Conservation (phyloP, 2,888 invertebrate genomes). For the Thymelicus sylvestris region DNA sequence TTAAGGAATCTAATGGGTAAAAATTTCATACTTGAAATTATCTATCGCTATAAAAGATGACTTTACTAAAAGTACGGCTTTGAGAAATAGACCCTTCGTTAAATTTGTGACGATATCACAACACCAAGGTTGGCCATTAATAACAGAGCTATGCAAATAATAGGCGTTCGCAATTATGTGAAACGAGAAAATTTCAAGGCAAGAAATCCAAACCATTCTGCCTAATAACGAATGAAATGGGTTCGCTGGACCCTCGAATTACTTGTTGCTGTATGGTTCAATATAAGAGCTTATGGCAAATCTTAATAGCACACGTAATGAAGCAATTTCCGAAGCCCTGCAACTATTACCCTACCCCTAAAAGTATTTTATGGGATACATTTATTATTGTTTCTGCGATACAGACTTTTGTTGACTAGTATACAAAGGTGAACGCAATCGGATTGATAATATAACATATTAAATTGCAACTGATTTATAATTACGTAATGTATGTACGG, state of each 20-base stretch:
- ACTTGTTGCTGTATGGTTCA: conserved; percentile 50
- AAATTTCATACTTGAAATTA: neutral
- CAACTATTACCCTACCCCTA: too few relatives aligned
- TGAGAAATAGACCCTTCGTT: neutral
- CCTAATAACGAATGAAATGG: conserved; percentile 82
- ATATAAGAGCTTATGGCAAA: conserved; percentile 45
- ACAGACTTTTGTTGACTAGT: too few relatives aligned
- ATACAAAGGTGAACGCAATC: too few relatives aligned
- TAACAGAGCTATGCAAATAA: conserved; percentile 7
- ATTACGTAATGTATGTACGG: too few relatives aligned
- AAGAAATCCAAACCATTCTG: conserved; percentile 78
- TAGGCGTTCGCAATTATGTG: conserved; percentile 62
- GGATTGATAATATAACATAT: too few relatives aligned
- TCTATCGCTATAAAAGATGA: neutral
- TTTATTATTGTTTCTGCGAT: too few relatives aligned
- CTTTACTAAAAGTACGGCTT: neutral
- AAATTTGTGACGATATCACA: conserved; percentile 22
- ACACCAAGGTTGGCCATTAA: conserved; percentile 3
- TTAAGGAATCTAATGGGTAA: neutral
- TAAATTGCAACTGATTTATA: too few relatives aligned
- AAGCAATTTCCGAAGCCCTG: neutral
- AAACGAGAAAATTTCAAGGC: conserved; percentile 80
- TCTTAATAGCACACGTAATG: neutral
- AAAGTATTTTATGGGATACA: too few relatives aligned
- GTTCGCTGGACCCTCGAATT: conserved; percentile 70